A percentile compares a stretch with the other conserved stretches of the same genome.
Conservation (phyloP, 2,888 invertebrate genomes). For the Xanthia togata region DNA sequence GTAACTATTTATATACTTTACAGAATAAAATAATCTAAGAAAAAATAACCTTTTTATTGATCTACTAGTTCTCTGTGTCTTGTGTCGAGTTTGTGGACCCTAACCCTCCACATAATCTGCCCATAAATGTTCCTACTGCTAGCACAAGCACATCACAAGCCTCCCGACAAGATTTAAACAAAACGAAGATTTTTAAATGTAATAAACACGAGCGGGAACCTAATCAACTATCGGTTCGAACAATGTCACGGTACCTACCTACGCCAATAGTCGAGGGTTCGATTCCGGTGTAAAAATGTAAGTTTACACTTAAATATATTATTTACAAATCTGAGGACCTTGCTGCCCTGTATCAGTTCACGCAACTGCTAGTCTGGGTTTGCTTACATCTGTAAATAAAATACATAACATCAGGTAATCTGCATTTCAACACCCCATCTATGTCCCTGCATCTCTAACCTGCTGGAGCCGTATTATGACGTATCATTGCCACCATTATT, state of each 20-base stretch:
- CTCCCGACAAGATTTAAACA: background rate
- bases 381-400: background rate
- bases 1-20: constrained; percentile 86
- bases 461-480: too few relatives aligned
- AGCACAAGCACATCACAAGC: too few relatives aligned
- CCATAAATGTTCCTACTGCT: background rate
- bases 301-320: background rate
- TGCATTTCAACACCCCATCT: background rate
- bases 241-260: background rate
- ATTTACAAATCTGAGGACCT: background rate
- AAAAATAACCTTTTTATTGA: constrained; percentile 45
- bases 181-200: too few relatives aligned
- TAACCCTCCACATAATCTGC: background rate
- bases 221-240: background rate
- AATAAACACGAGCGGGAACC: background rate
- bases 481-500: too few relatives aligned
- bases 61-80: background rate
- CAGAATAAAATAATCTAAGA: constrained; percentile 82
- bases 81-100: background rate
- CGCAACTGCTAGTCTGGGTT: background rate
- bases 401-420: background rate
- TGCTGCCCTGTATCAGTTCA: background rate
- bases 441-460: background rate
- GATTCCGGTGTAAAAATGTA: background rate
- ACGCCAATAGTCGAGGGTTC: background rate